phyloP scores from a whole-genome alignment of 2,888 invertebrate species.

The Eupithecia abbreviata region DNA sequence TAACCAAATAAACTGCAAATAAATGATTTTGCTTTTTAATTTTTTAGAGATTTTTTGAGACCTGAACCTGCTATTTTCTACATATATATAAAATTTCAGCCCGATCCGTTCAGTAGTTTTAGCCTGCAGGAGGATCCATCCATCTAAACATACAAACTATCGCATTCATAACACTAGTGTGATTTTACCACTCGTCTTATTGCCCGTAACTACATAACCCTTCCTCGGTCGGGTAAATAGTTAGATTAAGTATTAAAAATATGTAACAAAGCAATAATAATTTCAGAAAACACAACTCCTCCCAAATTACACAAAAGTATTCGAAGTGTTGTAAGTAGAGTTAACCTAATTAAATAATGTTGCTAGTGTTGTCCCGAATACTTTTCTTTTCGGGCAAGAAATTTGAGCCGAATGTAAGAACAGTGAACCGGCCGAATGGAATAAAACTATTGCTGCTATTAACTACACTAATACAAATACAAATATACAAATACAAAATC shows the following conservation, averaged over 20 bases:
- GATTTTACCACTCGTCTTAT: background rate
- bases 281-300: constrained; percentile 9
- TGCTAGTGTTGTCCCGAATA: constrained; percentile 7
- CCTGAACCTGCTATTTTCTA: too few species aligned
- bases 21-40: too few species aligned
- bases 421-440: background rate
- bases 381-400: constrained; percentile 15
- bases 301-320: constrained; percentile 27
- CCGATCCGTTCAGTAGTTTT: too few species aligned
- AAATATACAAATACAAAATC: too few species aligned
- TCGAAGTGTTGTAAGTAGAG: constrained; percentile 22
- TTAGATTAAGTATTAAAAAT: constrained; percentile 4
- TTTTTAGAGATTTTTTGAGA: too few species aligned
- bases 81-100: too few species aligned
- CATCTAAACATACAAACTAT: too few species aligned
- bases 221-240: background rate
- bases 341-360: constrained; percentile 37
- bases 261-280: constrained; percentile 7
- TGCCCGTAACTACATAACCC: background rate
- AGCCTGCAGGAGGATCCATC: too few species aligned
- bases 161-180: too few species aligned
- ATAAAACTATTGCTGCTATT: background rate
- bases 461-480: too few species aligned
- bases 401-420: constrained; percentile 15
- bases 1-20: too few species aligned